These are phyloP conservation scores for Brachyalestes nurse DNA, from an alignment of 2,797 vertebrate genomes.

Conservation along the genomic window DNA sequence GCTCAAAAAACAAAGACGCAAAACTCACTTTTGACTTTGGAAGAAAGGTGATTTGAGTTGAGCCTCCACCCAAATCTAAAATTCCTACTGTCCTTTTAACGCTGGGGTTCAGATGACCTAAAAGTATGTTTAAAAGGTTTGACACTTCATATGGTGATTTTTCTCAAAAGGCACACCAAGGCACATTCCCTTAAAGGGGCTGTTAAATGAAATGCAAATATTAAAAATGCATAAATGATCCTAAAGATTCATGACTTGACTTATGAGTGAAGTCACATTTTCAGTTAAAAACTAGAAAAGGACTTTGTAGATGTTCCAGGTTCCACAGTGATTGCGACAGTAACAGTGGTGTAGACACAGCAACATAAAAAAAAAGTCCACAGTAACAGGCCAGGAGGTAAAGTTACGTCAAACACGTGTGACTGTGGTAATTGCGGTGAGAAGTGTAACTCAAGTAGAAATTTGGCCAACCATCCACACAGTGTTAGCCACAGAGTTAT, in stretches of 20 bases:
- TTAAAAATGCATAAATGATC: not conserved
- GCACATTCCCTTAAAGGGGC: not conserved
- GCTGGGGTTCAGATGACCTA: constrained; percentile 85
- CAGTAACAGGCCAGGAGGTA: too few relatives aligned
- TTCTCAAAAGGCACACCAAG: not conserved
- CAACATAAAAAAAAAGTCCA: too few relatives aligned
- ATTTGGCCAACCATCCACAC: too few relatives aligned
- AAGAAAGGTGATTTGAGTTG: constrained; percentile 88
- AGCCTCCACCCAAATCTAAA: constrained; percentile 87
- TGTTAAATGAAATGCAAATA: not conserved
- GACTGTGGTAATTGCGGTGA: too few relatives aligned
- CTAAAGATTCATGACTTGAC: not conserved
- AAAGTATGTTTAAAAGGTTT: constrained; percentile 24
- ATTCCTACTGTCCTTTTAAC: constrained; percentile 80
- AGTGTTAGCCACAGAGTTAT: too few relatives aligned
- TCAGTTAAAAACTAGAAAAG: too few relatives aligned
- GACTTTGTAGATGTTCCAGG: too few relatives aligned
- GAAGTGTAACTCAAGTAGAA: too few relatives aligned
- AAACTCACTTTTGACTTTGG: constrained; percentile 83
- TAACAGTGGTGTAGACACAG: too few relatives aligned
- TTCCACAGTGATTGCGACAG: too few relatives aligned
- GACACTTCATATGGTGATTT: not conserved
- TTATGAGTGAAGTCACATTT: not conserved
- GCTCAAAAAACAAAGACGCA: not conserved
- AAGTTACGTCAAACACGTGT: too few relatives aligned